Evolutionary conservation across 1,140 invertebrate species (phyloP).

Genomic region (Zophobas morio): DNA sequence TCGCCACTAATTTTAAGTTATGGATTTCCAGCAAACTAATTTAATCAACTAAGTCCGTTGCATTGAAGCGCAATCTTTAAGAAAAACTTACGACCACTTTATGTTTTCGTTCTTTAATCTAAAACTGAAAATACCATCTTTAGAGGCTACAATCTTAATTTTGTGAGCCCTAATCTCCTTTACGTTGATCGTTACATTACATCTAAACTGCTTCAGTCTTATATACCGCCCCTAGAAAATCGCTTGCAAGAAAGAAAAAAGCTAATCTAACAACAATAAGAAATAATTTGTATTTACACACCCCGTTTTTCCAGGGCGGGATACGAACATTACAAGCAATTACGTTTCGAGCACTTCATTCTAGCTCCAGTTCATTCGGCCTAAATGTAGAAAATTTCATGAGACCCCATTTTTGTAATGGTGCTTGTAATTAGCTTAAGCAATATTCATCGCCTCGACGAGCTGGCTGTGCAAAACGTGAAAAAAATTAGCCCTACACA

Average conservation of each 20-base stretch:
- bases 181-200: neutral
- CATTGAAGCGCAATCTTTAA: too few species aligned
- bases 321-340: constrained; percentile 5
- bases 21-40: too few species aligned
- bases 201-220: neutral
- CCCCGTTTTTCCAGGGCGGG: neutral
- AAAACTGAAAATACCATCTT: too few species aligned
- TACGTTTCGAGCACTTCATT: constrained; percentile 4
- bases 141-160: neutral
- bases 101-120: too few species aligned
- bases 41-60: too few species aligned
- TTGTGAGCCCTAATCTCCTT: neutral
- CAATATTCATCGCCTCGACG: constrained; percentile 1
- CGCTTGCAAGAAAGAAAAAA: neutral
- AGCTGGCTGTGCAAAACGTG: neutral
- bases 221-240: neutral
- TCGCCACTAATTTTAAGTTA: too few species aligned
- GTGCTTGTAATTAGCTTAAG: neutral
- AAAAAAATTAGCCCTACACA: neutral
- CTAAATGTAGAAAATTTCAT: neutral
- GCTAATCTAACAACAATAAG: neutral
- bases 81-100: too few species aligned
- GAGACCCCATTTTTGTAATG: constrained; percentile 7
- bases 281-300: constrained; percentile 5
- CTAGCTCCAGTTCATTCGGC: neutral